Evolutionary conservation across 1,140 invertebrate species (phyloP), one percentile per base, ranked within the genome.

Genomic region (Drosophila nannoptera): DNA sequence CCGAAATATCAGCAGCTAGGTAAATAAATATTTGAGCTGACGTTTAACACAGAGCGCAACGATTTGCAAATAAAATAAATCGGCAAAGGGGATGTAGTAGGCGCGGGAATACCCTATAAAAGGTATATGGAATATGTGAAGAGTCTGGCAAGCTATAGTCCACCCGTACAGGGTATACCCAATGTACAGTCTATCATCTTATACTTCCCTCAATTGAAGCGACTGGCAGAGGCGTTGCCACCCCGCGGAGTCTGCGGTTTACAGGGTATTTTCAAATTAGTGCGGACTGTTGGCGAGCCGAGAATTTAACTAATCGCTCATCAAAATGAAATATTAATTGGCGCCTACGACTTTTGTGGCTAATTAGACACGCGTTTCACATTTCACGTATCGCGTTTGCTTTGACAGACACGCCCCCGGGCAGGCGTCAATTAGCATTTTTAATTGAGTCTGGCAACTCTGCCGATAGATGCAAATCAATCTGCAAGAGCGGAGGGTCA

Each of bases 351-450:
- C 31, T 61, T 59, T 66, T 55, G 63, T 16, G 64, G 59, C 33
- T 67, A 75, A 70, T 71, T 60, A 61, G 22, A 50, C 9, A 50
- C 35, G 16, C 46, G 54, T 45, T 11, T 8, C 12, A 11, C 11
- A 31, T 70, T 29, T 56, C 42, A 52, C 48, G 48, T 32, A 58
- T 11, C 35, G 16, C 33, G 16, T 29, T 59, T 35, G 35, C 69
- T 67, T 35, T 67, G 56, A 71, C 50, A 54, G 33, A 7, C 29
- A 9, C 29, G 22, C 11, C 0, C 40, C 14, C 50, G 33, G 46
- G 67, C 59, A 63, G 70, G 59, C 70, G 67, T 53, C 75, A 86
- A 84, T 86, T 84, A 86, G 81, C 81, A 84, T 86, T 86, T 81
- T 64, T 76, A 83, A 84, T 84, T 78, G 81, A 72, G 73, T 61